Conservation (phyloP, 2,888 invertebrate genomes). For the Beris morrisii region DNA sequence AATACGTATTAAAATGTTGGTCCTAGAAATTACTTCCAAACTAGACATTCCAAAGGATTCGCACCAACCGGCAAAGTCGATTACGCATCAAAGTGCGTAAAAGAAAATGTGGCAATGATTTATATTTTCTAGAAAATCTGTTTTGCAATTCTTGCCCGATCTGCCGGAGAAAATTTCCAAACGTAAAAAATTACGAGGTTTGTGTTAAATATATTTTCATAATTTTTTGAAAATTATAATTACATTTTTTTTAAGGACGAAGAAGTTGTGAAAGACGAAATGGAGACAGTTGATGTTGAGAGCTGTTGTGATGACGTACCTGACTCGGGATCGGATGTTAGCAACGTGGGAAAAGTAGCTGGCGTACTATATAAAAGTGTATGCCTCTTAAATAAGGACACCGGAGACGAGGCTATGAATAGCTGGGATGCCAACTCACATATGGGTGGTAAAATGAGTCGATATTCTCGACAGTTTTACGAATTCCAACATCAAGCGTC, state of each 20-base stretch:
- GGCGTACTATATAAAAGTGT: constrained; percentile 54
- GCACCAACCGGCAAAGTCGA: constrained; percentile 70
- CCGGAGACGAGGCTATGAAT: constrained; percentile 50
- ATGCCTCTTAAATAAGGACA: constrained; percentile 54
- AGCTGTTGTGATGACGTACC: constrained; percentile 58
- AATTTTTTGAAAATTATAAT: background rate
- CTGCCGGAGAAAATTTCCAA: constrained; percentile 58
- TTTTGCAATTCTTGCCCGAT: constrained; percentile 64
- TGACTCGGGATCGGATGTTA: constrained; percentile 53
- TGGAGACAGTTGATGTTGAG: constrained; percentile 71
- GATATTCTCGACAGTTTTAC: constrained; percentile 5
- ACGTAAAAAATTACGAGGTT: constrained; percentile 67
- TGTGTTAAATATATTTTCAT: background rate
- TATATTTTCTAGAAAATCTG: constrained; percentile 55
- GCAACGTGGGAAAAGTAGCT: constrained; percentile 46
- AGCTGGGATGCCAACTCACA: constrained; percentile 47
- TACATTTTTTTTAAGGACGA: constrained; percentile 43
- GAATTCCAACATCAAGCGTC: background rate
- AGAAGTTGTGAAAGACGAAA: constrained; percentile 59
- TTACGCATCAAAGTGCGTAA: constrained; percentile 68
- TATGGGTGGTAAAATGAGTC: constrained; percentile 44
- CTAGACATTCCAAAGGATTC: constrained; percentile 69
- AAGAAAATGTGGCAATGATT: constrained; percentile 64
- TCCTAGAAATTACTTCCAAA: too few species aligned
- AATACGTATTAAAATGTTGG: background rate